Evolutionary conservation across 2,888 invertebrate species (phyloP), one percentile per base, ranked within the genome.

Genomic region (Tiliacea citrago): DNA sequence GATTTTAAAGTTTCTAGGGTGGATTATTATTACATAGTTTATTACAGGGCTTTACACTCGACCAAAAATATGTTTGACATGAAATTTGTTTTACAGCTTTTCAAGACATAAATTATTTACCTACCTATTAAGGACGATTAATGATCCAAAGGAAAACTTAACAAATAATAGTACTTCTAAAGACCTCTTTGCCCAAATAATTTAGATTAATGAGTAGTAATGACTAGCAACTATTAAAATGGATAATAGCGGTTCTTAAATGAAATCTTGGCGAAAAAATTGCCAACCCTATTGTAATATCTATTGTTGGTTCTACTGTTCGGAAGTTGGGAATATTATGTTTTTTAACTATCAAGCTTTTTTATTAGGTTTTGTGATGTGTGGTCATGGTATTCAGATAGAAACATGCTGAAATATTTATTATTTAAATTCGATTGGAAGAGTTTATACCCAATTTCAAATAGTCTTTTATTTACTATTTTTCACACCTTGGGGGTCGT

Each of bases 191-290:
- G 35, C 51, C 39, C 21, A 82, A 81, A 66, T 61, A 77, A 81
- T 51, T 16, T 77, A 74, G 82, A 81, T 83, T 71, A 57, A 83
- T 83, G 85, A 73, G 9, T 47, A 58, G 62, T 51, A 73, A 73
- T 83, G 82, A 84, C 73, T 68, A 47, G 72, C 68, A 69, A 61
- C 45, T 73, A 60, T 68, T 58, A 29, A 57, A 73, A 69, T 71
- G 29, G 13, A 63, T 68, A 53, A n/a, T 13, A 45, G 35, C 12
- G 42, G 13, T 53, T 84, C 73, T 75, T 77, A 68, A 58, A 72
- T 51, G 13, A 72, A 74, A 72, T 69, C 77, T 71, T 65, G 57
- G 35, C 42, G 53, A 65, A 70, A 58, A 53, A 71, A 7, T 39
- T 49, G 24, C 39, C 55, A 18, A 13, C 10, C 21, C 39, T 39